These are phyloP conservation scores for Periphyllus acericola DNA, from an alignment of 2,888 invertebrate species.

Conservation along the genomic window DNA sequence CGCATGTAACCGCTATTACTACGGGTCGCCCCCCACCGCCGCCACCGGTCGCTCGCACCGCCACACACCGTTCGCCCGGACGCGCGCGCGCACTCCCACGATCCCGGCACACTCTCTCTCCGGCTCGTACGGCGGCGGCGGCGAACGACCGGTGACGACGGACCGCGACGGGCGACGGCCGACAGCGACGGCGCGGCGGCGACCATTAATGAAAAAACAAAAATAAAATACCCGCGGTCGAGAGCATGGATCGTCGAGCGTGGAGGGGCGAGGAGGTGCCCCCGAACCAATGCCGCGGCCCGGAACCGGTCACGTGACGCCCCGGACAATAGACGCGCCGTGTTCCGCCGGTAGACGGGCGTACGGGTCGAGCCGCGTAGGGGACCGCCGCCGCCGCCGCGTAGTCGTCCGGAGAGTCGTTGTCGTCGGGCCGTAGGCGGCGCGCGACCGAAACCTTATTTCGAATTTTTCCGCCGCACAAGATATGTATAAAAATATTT, in stretches of 20 bases:
- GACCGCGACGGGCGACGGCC: neutral
- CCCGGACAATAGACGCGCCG: conserved; percentile 59
- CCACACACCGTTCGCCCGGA: neutral
- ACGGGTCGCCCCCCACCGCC: too few species aligned
- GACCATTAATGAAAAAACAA: conserved; percentile 54
- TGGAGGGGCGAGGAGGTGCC: neutral
- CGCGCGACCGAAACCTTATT: neutral
- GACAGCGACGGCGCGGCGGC: neutral
- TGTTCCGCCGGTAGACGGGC: conserved; percentile 3
- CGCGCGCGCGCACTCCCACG: too few species aligned
- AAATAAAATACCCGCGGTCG: conserved; percentile 1
- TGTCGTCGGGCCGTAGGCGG: neutral
- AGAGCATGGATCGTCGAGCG: neutral
- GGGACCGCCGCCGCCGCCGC: neutral
- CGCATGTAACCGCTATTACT: too few species aligned
- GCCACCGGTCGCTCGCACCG: neutral
- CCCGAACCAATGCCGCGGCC: conserved; percentile 64
- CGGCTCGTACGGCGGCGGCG: neutral
- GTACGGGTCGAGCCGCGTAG: conserved; percentile 10
- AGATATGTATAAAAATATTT: neutral
- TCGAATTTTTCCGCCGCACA: neutral
- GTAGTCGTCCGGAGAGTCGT: neutral
- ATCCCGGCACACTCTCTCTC: too few species aligned
- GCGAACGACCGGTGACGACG: neutral
- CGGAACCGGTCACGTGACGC: conserved; percentile 67